Percentiles rank a stretch among this genome's conserved stretches.
phyloP scores from a whole-genome alignment of 2,888 invertebrate species.

The Harpalus rufipes region DNA sequence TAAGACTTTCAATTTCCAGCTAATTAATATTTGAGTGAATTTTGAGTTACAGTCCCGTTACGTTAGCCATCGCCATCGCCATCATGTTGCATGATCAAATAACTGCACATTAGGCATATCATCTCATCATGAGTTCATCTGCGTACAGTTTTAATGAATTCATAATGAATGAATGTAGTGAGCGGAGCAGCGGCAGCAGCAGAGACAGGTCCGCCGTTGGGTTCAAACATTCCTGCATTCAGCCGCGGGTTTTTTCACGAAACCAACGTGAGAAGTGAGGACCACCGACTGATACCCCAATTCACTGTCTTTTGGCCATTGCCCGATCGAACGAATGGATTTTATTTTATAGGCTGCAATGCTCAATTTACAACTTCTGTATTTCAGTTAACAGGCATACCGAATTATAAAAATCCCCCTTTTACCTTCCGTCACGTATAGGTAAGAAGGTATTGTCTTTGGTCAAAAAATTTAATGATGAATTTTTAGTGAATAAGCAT shows the following conservation, averaged over 20 bases:
- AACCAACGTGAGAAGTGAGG: slow-evolving; percentile 5
- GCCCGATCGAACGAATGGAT: too few relatives aligned
- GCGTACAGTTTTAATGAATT: slow-evolving; percentile 39
- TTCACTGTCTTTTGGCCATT: too few relatives aligned
- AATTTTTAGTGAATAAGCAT: too few relatives aligned
- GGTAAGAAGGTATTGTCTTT: too few relatives aligned
- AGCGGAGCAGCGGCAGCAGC: not conserved
- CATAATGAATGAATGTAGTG: slow-evolving; percentile 29
- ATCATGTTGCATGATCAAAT: slow-evolving; percentile 21
- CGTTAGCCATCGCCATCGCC: not conserved
- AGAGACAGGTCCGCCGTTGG: slow-evolving; percentile 21
- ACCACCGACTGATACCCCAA: slow-evolving; percentile 11
- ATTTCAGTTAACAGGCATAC: too few relatives aligned
- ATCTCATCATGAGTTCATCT: slow-evolving; percentile 11
- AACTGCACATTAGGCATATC: slow-evolving; percentile 38
- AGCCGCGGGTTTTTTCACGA: slow-evolving; percentile 9
- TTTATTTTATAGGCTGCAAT: too few relatives aligned
- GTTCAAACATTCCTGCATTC: slow-evolving; percentile 20
- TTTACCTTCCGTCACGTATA: too few relatives aligned
- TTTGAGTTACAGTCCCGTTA: not conserved
- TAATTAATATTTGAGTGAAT: not conserved
- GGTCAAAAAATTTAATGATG: too few relatives aligned
- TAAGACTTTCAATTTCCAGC: too few relatives aligned
- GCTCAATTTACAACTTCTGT: too few relatives aligned
- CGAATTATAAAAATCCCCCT: too few relatives aligned